Conservation (phyloP, 1,140 invertebrate species). For the Hyphantria cunea region DNA sequence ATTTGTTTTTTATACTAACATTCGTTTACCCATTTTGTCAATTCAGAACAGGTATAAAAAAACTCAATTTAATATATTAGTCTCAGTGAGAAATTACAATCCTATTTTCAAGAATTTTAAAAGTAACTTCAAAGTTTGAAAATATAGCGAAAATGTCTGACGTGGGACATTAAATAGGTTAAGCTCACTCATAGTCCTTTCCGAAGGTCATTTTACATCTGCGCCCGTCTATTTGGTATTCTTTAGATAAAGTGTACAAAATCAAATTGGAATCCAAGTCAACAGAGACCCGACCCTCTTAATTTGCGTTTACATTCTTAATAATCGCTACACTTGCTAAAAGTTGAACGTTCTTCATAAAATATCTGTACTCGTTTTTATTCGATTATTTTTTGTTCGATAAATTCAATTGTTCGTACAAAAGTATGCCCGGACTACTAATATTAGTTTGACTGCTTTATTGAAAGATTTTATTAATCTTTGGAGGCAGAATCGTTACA, state of each 20-base stretch:
- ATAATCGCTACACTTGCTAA: slow-evolving; percentile 18
- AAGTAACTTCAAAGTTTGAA: no score
- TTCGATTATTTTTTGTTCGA: slow-evolving; percentile 1
- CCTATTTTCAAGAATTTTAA: not conserved
- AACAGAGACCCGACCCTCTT: slow-evolving; percentile 7
- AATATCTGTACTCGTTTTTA: not conserved
- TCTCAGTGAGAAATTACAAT: not conserved
- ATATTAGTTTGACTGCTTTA: not conserved
- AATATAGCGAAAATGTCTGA: no score
- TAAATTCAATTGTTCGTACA: not conserved
- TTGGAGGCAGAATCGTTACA: no score
- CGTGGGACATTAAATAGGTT: no score
- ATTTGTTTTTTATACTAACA: no score
- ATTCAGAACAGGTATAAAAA: no score
- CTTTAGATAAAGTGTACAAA: slow-evolving; percentile 29
- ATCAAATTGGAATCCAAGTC: slow-evolving; percentile 13
- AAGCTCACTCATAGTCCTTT: not conserved
- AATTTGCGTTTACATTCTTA: slow-evolving; percentile 28
- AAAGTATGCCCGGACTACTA: not conserved
- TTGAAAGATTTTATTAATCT: no score
- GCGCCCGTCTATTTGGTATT: slow-evolving; percentile 22
- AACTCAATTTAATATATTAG: no score
- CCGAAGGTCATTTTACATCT: not conserved
- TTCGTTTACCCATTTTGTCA: no score
- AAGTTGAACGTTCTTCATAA: slow-evolving; percentile 5